A percentile compares a stretch with the other conserved stretches of the same genome.
These are phyloP conservation scores for Cactoblastis cactorum DNA, from an alignment of 2,888 invertebrate species.

Conservation along the genomic window DNA sequence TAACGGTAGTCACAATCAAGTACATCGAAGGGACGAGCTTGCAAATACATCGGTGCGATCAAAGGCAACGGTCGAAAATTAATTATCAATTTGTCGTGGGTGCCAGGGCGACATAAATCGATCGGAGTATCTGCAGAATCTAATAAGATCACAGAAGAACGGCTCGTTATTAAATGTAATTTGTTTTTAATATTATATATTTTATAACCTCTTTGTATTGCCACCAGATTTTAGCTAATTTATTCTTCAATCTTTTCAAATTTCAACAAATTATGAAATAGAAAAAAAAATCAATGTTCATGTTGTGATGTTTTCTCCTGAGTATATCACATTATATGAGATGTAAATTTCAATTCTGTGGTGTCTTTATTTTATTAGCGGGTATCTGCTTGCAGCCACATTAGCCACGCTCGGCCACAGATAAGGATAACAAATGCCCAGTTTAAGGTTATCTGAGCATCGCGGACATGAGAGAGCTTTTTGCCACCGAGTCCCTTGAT, in stretches of 20 bases:
- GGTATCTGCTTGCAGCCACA: conserved; percentile 71
- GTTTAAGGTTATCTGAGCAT: conserved; percentile 77
- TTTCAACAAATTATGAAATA: no score
- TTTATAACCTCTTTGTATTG: not conserved
- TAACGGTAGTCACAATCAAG: conserved; percentile 52
- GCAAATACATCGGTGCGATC: conserved; percentile 74
- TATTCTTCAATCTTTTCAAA: no score
- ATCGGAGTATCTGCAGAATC: conserved; percentile 60
- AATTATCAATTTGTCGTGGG: conserved; percentile 79
- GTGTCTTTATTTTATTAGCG: conserved; percentile 23
- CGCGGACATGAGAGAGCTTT: conserved; percentile 77
- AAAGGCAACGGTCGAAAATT: conserved; percentile 71
- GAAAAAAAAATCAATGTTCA: no score
- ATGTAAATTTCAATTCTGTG: not conserved
- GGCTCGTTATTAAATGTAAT: no score
- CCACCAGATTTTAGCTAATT: no score
- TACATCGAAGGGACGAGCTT: conserved; percentile 40
- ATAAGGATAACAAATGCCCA: conserved; percentile 79
- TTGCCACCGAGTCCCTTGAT: conserved; percentile 71
- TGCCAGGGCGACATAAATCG: conserved; percentile 77
- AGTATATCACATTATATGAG: no score
- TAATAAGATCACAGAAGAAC: not conserved
- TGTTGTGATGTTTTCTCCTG: no score
- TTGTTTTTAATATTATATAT: not conserved
- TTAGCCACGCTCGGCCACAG: conserved; percentile 74